Percentiles rank a stretch among this genome's conserved stretches.
phyloP scores from a whole-genome alignment of 2,888 invertebrate genomes.

The Tryphoninae sp. region DNA sequence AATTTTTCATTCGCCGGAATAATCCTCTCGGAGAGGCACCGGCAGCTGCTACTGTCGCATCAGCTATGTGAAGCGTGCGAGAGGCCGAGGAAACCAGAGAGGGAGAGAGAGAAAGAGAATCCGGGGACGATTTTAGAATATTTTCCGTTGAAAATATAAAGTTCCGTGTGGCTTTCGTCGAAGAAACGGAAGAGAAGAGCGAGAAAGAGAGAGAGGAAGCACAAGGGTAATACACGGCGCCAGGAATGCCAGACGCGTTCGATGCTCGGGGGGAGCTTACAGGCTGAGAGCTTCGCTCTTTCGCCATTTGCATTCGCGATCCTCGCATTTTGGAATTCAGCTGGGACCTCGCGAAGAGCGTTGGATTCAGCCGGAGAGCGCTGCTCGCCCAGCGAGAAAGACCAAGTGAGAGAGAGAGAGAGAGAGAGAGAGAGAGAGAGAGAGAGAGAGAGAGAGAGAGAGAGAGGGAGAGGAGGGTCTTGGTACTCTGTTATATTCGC shows the following conservation, averaged over 20 bases:
- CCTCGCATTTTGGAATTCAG: slow-evolving; percentile 66
- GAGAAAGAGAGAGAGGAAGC: slow-evolving; percentile 28
- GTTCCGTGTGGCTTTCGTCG: slow-evolving; percentile 50
- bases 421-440: too few species aligned
- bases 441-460: too few species aligned
- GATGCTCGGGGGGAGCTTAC: slow-evolving; percentile 52
- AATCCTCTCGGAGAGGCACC: slow-evolving; percentile 66
- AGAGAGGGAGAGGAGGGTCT: neutral
- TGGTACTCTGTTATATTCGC: slow-evolving; percentile 7
- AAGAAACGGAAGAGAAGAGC: slow-evolving; percentile 35
- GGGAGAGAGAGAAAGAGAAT: slow-evolving; percentile 7
- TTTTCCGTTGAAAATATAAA: slow-evolving; percentile 60
- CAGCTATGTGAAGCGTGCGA: slow-evolving; percentile 70
- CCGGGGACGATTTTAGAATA: slow-evolving; percentile 60
- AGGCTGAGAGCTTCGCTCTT: slow-evolving; percentile 57
- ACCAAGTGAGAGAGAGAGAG: neutral
- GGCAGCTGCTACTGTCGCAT: slow-evolving; percentile 74
- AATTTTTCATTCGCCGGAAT: slow-evolving; percentile 69
- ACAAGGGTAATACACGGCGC: slow-evolving; percentile 34
- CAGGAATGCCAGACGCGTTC: slow-evolving; percentile 62
- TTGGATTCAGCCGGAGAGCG: slow-evolving; percentile 46
- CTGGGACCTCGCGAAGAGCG: slow-evolving; percentile 51
- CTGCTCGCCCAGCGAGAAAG: slow-evolving; percentile 22
- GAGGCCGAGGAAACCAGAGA: slow-evolving; percentile 31
- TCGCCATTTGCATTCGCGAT: slow-evolving; percentile 77